Evolutionary conservation across 2,113 vertebrate genomes (phyloP).

Genomic region (Tragelaphus scriptus): DNA sequence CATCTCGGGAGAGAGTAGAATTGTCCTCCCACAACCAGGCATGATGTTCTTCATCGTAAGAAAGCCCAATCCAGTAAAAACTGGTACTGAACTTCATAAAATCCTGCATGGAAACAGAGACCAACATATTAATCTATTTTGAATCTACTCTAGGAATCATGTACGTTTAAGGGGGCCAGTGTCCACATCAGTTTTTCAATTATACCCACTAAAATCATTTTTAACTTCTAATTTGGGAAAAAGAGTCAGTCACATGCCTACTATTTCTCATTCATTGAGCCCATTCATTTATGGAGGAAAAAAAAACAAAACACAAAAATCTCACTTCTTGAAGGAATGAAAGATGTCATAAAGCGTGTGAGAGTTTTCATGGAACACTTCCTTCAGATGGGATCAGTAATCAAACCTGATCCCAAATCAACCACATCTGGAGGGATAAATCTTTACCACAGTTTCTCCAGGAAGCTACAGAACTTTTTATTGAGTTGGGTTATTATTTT

Average conservation of each 20-base stretch:
- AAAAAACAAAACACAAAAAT: background rate
- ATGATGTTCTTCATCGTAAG: rapidly evolving
- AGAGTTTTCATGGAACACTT: background rate
- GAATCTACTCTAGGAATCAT: background rate
- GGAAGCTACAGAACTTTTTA: background rate
- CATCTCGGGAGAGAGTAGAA: background rate
- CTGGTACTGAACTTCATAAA: background rate
- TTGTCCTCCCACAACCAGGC: slow-evolving; percentile 42
- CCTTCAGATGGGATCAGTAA: background rate
- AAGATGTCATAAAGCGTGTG: background rate
- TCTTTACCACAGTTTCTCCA: background rate
- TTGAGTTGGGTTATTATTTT: background rate
- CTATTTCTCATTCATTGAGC: background rate
- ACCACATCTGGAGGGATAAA: background rate
- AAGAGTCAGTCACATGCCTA: background rate
- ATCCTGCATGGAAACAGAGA: background rate
- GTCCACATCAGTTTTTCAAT: background rate
- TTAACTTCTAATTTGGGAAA: background rate
- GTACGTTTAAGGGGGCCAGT: background rate
- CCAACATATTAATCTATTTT: background rate
- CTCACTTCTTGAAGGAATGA: background rate
- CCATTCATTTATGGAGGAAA: background rate
- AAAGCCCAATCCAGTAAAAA: slow-evolving; percentile 42
- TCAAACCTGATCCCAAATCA: background rate
- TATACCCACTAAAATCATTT: background rate